phyloP scores from a whole-genome alignment of 2,888 invertebrate species.

The Gnatocerus cornutus region DNA sequence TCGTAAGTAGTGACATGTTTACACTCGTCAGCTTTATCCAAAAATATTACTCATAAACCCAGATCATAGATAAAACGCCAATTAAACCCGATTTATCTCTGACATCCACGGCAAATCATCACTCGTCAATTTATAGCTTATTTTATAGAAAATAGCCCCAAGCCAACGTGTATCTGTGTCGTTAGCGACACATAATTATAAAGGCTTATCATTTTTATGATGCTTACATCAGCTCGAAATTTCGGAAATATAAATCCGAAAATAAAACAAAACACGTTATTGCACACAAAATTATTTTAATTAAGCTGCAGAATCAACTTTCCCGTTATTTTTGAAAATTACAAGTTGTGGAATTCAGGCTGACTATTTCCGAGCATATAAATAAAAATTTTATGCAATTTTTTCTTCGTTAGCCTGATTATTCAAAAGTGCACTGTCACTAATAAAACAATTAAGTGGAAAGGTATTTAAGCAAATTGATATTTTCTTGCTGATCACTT shows the following conservation, averaged over 20 bases:
- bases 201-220: conserved; percentile 27
- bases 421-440: background rate
- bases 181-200: conserved; percentile 39
- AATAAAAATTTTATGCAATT: background rate
- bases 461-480: background rate
- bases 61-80: conserved; percentile 10
- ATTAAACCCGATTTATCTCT: conserved; percentile 8
- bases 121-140: conserved; percentile 20
- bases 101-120: conserved; percentile 10
- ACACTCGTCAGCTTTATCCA: background rate
- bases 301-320: background rate
- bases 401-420: background rate
- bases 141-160: conserved; percentile 29
- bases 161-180: conserved; percentile 12
- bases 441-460: background rate
- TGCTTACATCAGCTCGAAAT: conserved; percentile 8
- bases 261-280: conserved; percentile 7
- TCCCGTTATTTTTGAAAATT: conserved; percentile 3
- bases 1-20: background rate
- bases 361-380: background rate
- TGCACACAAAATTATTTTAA: conserved; percentile 6
- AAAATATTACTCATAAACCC: background rate
- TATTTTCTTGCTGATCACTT: conserved; percentile 4
- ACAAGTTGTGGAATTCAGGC: background rate
- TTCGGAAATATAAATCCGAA: conserved; percentile 1